Evolutionary conservation across 2,113 vertebrate species (phyloP).

Genomic region (zebrafish (Danio rerio)): DNA sequence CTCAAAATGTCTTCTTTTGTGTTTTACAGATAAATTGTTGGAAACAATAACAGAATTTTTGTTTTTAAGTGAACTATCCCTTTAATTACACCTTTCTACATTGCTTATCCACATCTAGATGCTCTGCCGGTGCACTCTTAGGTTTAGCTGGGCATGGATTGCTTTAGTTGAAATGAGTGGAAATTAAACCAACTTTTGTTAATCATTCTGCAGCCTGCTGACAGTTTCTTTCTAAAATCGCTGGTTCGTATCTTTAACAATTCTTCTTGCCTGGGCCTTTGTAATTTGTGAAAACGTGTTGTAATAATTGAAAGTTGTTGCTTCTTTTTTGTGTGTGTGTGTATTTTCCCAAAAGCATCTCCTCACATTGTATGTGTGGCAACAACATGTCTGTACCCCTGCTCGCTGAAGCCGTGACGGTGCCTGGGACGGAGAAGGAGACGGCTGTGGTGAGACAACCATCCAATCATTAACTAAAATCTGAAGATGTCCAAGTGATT

Average conservation of each 20-base stretch:
- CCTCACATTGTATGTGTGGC: slow-evolving; percentile 97
- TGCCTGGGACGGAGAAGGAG: slow-evolving; percentile 94
- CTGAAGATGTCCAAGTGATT: background rate
- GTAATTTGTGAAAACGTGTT: background rate
- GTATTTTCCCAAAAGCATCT: slow-evolving; percentile 62
- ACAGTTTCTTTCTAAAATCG: slow-evolving; percentile 19
- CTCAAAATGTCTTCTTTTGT: no score
- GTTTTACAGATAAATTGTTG: no score
- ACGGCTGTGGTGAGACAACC: slow-evolving; percentile 89
- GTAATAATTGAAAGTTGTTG: background rate
- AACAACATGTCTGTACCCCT: slow-evolving; percentile 99
- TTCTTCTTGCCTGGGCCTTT: background rate
- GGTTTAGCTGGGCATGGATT: background rate
- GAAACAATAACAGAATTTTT: no score
- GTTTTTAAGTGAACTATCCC: no score
- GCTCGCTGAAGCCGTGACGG: slow-evolving; percentile 93
- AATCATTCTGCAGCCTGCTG: slow-evolving; percentile 45
- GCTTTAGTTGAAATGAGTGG: slow-evolving; percentile 2
- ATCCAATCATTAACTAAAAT: background rate
- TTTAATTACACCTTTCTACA: background rate
- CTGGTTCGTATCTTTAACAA: slow-evolving; percentile 38
- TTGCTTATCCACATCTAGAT: background rate
- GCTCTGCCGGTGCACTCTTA: background rate
- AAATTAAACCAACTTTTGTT: slow-evolving; percentile 41
- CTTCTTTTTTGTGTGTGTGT: background rate